Conservation (phyloP, 2,888 invertebrate genomes). For the Cryptocephalus moraei region DNA sequence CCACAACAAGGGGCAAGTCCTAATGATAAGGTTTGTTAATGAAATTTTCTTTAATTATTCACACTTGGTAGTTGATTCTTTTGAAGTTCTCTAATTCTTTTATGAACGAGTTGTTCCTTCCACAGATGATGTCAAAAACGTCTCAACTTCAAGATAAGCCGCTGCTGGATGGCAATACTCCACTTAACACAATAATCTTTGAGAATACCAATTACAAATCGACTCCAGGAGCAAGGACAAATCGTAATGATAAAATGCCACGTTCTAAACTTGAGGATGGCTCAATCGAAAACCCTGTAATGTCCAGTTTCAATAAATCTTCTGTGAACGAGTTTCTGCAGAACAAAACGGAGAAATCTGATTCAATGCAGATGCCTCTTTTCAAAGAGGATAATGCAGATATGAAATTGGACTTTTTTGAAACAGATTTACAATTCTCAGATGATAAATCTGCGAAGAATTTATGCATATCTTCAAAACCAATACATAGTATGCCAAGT, state of each 20-base stretch:
- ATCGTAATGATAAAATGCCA: constrained; percentile 47
- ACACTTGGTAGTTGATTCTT: neutral
- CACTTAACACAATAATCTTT: constrained; percentile 85
- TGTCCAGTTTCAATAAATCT: constrained; percentile 41
- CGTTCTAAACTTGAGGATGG: constrained; percentile 48
- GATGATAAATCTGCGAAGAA: constrained; percentile 56
- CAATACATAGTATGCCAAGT: constrained; percentile 49
- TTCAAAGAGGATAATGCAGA: constrained; percentile 78
- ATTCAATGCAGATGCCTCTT: constrained; percentile 51
- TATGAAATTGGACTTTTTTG: constrained; percentile 89
- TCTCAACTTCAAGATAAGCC: constrained; percentile 36
- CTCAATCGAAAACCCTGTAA: constrained; percentile 21
- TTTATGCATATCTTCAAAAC: constrained; percentile 42
- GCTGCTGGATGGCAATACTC: constrained; percentile 64
- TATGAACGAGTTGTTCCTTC: neutral
- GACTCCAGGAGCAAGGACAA: constrained; percentile 48
- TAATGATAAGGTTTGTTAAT: constrained; percentile 26
- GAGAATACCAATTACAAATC: constrained; percentile 86
- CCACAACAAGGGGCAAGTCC: constrained; percentile 44
- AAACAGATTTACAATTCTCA: constrained; percentile 68
- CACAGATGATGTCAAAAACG: constrained; percentile 25
- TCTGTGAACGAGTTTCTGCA: constrained; percentile 28
- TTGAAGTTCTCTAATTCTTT: neutral
- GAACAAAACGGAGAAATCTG: constrained; percentile 37
- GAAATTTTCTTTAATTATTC: neutral